These are phyloP conservation scores for Fistularia tabacaria DNA, from an alignment of 2,797 vertebrate genomes.

Conservation along the genomic window DNA sequence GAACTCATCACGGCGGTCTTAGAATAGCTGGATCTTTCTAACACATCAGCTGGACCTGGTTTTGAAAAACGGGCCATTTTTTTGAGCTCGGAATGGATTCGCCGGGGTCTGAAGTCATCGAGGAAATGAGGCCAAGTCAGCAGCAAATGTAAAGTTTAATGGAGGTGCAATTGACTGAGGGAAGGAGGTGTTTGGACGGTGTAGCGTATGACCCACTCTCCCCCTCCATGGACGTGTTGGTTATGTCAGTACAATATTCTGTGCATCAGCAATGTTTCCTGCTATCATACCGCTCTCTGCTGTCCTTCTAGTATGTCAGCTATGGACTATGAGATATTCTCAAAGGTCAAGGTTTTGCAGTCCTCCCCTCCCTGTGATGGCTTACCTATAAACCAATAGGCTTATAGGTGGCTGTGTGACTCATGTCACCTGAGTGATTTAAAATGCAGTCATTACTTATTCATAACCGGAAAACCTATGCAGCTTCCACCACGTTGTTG, in stretches of 20 bases:
- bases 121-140: conserved; percentile 14
- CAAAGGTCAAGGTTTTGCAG: conserved; percentile 32
- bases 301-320: conserved; percentile 13
- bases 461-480: no score
- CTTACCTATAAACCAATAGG: conserved; percentile 24
- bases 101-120: conserved; percentile 20
- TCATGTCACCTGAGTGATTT: conserved; percentile 33
- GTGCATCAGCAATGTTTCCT: conserved; percentile 15
- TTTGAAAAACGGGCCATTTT: conserved; percentile 42
- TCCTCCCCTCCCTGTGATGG: conserved; percentile 32
- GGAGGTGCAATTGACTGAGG: no score
- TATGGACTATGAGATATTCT: conserved; percentile 7
- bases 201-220: background rate
- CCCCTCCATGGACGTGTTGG: conserved; percentile 1
- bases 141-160: background rate
- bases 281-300: background rate
- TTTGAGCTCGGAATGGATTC: background rate
- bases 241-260: conserved; percentile 1
- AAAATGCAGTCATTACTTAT: conserved; percentile 21
- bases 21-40: conserved; percentile 51
- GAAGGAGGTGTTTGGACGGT: no score
- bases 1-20: conserved; percentile 42
- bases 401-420: background rate
- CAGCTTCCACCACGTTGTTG: no score
- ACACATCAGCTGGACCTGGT: conserved; percentile 32